Evolutionary conservation across 2,113 vertebrate genomes (phyloP).

Genomic region (Pampusana beccarii): DNA sequence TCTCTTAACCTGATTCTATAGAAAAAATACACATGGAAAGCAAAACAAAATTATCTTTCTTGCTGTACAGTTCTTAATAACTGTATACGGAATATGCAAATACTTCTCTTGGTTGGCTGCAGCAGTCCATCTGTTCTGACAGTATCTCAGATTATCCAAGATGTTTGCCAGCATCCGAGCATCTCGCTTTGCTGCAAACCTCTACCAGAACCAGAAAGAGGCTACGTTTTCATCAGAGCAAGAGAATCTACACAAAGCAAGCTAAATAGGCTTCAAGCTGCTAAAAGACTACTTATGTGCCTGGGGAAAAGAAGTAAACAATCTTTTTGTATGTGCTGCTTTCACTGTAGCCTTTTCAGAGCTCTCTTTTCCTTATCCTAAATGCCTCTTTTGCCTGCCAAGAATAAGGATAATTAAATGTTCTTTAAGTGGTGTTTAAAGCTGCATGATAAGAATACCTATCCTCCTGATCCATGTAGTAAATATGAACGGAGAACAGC

Average conservation of each 20-base stretch:
- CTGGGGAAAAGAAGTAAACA: slow-evolving; percentile 32
- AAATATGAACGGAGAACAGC: neutral
- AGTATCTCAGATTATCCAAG: slow-evolving; percentile 29
- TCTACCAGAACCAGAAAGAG: neutral
- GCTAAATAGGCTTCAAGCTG: slow-evolving; percentile 15
- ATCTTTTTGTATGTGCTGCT: slow-evolving; percentile 12
- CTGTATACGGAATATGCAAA: slow-evolving; percentile 1
- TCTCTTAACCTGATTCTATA: neutral
- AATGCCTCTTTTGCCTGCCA: slow-evolving; percentile 39
- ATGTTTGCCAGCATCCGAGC: slow-evolving; percentile 13
- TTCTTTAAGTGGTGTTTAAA: slow-evolving; percentile 38
- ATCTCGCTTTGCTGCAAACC: slow-evolving; percentile 7
- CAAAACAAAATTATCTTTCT: neutral
- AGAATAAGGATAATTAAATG: slow-evolving; percentile 43
- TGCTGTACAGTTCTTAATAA: slow-evolving; percentile 17
- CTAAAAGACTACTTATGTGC: slow-evolving; percentile 8
- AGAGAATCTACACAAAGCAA: slow-evolving; percentile 18
- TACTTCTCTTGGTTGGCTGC: neutral
- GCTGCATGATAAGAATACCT: slow-evolving; percentile 23
- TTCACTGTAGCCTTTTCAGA: slow-evolving; percentile 32
- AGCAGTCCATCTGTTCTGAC: slow-evolving; percentile 41
- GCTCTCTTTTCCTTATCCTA: slow-evolving; percentile 9
- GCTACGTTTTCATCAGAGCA: slow-evolving; percentile 12
- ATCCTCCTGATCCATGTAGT: neutral
- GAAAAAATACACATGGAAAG: neutral